Conservation (phyloP, 2,113 vertebrate genomes). For the Xiphias gladius region DNA sequence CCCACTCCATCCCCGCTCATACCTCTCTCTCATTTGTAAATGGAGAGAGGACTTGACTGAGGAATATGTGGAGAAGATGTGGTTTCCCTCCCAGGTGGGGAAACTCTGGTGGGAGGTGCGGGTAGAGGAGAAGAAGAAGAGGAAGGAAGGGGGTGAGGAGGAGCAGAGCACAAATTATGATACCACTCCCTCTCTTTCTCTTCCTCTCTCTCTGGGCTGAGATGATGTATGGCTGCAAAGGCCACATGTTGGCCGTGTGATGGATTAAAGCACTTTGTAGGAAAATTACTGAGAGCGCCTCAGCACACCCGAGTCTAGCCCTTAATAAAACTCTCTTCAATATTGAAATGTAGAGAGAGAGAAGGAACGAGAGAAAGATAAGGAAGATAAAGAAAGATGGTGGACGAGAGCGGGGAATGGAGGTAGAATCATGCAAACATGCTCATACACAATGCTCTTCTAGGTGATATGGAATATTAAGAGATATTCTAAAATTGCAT, state of each 20-base stretch:
- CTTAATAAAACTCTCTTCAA: constrained; percentile 99
- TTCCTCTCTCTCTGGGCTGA: constrained; percentile 84
- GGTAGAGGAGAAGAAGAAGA: constrained; percentile 35
- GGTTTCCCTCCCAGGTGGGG: constrained; percentile 75
- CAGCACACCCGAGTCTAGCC: constrained; percentile 95
- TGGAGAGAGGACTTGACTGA: constrained; percentile 67
- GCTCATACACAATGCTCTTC: constrained; percentile 21
- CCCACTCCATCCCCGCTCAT: constrained; percentile 54
- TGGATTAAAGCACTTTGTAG: constrained; percentile 99
- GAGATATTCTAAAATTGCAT: constrained; percentile 31
- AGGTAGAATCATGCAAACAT: constrained; percentile 32
- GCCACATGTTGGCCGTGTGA: constrained; percentile 98
- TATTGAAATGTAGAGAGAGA: constrained; percentile 86
- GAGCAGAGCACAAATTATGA: constrained; percentile 64
- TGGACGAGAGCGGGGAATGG: constrained; percentile 31
- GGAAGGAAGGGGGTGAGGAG: constrained; percentile 44
- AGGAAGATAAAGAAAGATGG: constrained; percentile 68
- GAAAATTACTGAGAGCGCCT: constrained; percentile 99
- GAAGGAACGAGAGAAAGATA: constrained; percentile 55
- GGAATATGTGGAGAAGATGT: constrained; percentile 65
- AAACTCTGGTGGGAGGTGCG: constrained; percentile 60
- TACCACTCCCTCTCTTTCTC: constrained; percentile 57
- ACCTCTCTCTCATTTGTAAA: constrained; percentile 80
- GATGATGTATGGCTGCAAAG: constrained; percentile 99
- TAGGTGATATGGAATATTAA: constrained; percentile 1